A percentile compares a stretch with the other conserved stretches of the same genome.
Conservation (phyloP, 2,888 invertebrate species). For the Dynastes tityus region DNA sequence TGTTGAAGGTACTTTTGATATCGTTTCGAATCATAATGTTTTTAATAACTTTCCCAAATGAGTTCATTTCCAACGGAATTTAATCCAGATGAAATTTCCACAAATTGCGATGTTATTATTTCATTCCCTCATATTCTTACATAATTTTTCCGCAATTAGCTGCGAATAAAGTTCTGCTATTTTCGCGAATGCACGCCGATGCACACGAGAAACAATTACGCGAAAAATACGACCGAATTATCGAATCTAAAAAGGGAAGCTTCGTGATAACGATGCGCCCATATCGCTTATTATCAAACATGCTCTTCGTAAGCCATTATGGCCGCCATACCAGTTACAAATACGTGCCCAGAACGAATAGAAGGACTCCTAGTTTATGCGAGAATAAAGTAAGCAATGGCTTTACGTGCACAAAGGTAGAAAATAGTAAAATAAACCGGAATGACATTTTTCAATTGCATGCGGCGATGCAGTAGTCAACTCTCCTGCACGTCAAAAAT, state of each 20-base stretch:
- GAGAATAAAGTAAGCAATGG: not conserved
- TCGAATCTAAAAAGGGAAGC: not conserved
- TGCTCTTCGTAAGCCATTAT: not conserved
- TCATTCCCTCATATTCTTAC: too few species aligned
- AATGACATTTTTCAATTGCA: slow-evolving; percentile 54
- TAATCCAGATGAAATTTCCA: too few species aligned
- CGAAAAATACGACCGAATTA: not conserved
- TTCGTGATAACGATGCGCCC: too few species aligned
- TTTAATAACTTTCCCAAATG: too few species aligned
- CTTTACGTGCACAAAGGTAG: not conserved
- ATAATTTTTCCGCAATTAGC: not conserved
- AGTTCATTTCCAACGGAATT: too few species aligned
- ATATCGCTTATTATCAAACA: not conserved
- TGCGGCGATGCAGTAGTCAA: slow-evolving; percentile 49
- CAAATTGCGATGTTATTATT: too few species aligned
- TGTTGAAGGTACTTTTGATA: too few species aligned
- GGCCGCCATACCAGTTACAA: too few species aligned
- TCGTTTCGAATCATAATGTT: too few species aligned
- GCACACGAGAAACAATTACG: slow-evolving; percentile 11
- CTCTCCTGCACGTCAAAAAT: slow-evolving; percentile 40
- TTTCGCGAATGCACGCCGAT: not conserved
- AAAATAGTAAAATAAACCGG: slow-evolving; percentile 26
- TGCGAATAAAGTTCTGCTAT: not conserved
- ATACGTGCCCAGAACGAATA: not conserved
- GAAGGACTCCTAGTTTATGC: not conserved